A percentile compares a stretch with the other conserved stretches of the same genome.
Evolutionary conservation across 1,140 invertebrate species (phyloP).

Genomic region (Maniola jurtina): DNA sequence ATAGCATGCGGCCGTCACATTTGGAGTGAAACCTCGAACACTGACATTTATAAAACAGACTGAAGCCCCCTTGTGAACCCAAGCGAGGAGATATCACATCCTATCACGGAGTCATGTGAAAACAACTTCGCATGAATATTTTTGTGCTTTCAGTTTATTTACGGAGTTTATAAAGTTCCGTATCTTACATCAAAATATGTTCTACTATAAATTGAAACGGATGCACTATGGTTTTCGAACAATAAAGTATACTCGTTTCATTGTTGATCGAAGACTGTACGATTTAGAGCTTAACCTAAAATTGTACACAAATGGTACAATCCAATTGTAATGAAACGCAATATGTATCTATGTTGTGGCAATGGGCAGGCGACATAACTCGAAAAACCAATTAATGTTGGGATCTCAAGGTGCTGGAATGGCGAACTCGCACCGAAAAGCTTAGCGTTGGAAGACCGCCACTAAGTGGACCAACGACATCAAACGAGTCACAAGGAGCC

Average conservation of each 20-base stretch:
- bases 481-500: no score
- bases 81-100: constrained; percentile 9
- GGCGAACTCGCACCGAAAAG: no score
- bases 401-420: no score
- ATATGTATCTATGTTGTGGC: no score
- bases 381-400: no score
- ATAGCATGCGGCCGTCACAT: constrained; percentile 1
- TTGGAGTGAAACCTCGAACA: constrained; percentile 1
- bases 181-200: background rate
- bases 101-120: constrained; percentile 1
- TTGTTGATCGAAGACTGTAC: no score
- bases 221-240: background rate
- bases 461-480: no score
- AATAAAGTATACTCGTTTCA: background rate
- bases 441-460: no score
- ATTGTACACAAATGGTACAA: no score
- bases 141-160: constrained; percentile 6
- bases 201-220: background rate
- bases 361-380: no score
- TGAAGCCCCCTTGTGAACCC: background rate
- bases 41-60: constrained; percentile 5
- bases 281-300: no score
- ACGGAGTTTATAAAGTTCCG: background rate
- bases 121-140: constrained; percentile 5
- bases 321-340: no score